Conservation (phyloP, 2,113 vertebrate species). For the Microtus pennsylvanicus region DNA sequence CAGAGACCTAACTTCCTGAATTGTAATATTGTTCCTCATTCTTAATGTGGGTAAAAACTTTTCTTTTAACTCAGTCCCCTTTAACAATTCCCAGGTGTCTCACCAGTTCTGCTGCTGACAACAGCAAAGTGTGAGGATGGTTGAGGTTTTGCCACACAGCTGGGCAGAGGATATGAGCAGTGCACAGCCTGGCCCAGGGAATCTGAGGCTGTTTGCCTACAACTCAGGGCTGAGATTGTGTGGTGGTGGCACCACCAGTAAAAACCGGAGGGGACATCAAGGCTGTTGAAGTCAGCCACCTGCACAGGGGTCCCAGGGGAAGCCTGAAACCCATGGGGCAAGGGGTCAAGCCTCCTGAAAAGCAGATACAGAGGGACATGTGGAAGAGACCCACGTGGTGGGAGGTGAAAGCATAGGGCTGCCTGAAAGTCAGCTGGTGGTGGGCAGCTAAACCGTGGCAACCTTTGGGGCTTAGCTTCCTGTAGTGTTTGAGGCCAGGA, state of each 20-base stretch:
- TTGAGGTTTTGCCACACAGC: background rate
- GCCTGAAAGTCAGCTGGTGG: background rate
- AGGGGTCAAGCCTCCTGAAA: too few species aligned
- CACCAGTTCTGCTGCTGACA: background rate
- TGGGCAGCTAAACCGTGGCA: background rate
- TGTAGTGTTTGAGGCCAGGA: too few species aligned
- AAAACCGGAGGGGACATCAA: too few species aligned
- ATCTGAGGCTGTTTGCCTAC: background rate
- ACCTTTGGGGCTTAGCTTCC: background rate
- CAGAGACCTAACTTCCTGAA: background rate
- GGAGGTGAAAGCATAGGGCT: too few species aligned
- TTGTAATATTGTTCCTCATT: background rate
- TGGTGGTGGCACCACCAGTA: accelerated
- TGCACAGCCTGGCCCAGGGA: background rate
- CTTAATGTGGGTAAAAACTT: too few species aligned
- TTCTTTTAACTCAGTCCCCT: too few species aligned
- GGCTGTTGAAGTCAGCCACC: too few species aligned
- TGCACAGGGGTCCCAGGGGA: background rate
- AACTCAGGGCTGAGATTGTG: background rate
- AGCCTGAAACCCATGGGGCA: too few species aligned
- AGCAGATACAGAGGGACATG: background rate
- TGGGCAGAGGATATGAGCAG: background rate
- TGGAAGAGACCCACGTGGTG: background rate
- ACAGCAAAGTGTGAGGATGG: background rate
- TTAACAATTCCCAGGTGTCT: too few species aligned